Evolutionary conservation across 2,797 vertebrate species (phyloP), one percentile per base, ranked within the genome.

Genomic region (Poeciliopsis presidionis): DNA sequence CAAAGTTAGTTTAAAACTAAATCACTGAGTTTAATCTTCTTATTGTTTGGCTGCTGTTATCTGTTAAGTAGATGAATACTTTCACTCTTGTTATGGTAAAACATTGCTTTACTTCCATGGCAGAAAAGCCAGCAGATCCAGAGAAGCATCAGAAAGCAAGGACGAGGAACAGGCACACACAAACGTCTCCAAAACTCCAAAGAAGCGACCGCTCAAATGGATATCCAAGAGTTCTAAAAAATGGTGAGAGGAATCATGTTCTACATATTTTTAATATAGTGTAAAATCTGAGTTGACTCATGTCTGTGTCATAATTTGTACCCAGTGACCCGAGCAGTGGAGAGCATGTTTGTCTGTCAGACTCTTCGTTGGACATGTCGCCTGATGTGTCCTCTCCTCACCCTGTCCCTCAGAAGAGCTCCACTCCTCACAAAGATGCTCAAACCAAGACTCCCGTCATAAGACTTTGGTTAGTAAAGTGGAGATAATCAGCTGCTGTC

Each of bases 381-480:
- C 46, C 86, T 2, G 49, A 0, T 12, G 13, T 1, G n/a, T 36
- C 25, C 30, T 8, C 51, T 61, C 1, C 0, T 65, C 16, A 1
- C 0, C 30, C 41, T 0, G 9, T 13, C n/a, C 90, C 84, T 51
- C 85, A 70, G 49, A 90, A n/a, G 0, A 88, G 88, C 76, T 95
- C 93, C 72, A 93, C 93, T 53, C 93, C 94, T 16, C 69, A 84
- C 0, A 92, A 78, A 39, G n/a, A 25, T 14, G 41, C 67, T 0
- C 20, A 36, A 13, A 18, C 4, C 39, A 11, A 67, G 8, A 36
- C 22, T 25, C 36, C 2, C 8, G 1, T 4, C 63, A 41, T 2
- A 20, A 0, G 1, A 25, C 90, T 90, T 84, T 93, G 91, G 94
- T 94, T 4, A 55, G 87, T 85, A 39, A 76, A 75, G 3, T 45